Conservation (phyloP, 2,113 vertebrate genomes). For the Hylia prasina region DNA sequence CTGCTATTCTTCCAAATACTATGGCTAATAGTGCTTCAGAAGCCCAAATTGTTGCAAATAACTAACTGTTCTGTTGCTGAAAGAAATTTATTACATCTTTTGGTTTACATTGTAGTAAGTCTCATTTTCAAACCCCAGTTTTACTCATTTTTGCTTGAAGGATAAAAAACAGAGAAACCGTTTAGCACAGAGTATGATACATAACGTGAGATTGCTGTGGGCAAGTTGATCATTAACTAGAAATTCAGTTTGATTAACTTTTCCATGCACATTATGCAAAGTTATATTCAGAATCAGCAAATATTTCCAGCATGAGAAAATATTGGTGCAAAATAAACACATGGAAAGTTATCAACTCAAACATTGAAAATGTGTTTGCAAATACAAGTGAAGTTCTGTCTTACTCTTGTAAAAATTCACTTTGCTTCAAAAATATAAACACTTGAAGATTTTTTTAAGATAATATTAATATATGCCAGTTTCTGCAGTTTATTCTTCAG, state of each 20-base stretch:
- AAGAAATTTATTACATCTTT: neutral
- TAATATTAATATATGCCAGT: neutral
- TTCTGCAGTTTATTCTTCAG: neutral
- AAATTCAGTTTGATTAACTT: neutral
- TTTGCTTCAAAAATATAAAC: neutral
- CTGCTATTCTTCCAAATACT: neutral
- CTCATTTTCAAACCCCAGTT: neutral
- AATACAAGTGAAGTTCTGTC: neutral
- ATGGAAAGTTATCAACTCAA: neutral
- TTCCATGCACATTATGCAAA: neutral
- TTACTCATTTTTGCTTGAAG: neutral
- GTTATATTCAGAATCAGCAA: neutral
- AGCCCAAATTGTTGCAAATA: neutral
- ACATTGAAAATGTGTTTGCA: neutral
- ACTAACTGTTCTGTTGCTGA: neutral
- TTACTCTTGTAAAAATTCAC: neutral
- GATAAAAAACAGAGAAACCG: fast-evolving
- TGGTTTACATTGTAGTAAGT: neutral
- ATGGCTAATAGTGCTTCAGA: neutral
- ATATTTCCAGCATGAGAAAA: neutral
- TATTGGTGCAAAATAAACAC: neutral
- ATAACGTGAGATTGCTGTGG: neutral
- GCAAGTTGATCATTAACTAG: neutral
- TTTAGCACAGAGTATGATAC: neutral
- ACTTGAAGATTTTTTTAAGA: neutral